A percentile compares a stretch with the other conserved stretches of the same genome.
Evolutionary conservation across 1,140 invertebrate genomes (phyloP).

Genomic region (Aleiodes sp.): DNA sequence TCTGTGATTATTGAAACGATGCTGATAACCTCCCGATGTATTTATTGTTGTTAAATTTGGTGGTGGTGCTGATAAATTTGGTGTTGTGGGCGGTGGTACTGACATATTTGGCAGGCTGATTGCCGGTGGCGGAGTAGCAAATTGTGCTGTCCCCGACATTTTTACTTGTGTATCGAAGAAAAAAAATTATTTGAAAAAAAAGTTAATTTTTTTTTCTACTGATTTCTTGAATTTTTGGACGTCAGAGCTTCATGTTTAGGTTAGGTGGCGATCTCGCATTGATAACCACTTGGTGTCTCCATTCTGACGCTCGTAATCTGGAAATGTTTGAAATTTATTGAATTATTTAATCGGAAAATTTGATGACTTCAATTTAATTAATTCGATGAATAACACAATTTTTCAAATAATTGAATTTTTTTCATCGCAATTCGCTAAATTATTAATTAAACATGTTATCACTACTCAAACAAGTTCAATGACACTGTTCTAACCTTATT

Average conservation of each 20-base stretch:
- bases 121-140: conserved; percentile 57
- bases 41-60: conserved; percentile 63
- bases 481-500: background rate
- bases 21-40: conserved; percentile 56
- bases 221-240: background rate
- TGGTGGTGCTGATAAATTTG: conserved; percentile 62
- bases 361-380: background rate
- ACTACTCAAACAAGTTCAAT: background rate
- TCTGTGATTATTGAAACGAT: conserved; percentile 58
- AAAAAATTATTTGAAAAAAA: background rate
- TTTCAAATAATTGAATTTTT: background rate
- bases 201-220: background rate
- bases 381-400: background rate
- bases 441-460: too few species aligned
- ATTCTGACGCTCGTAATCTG: background rate
- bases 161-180: background rate
- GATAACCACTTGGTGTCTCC: background rate
- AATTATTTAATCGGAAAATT: background rate
- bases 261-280: background rate
- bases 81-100: conserved; percentile 59
- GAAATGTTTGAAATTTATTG: background rate
- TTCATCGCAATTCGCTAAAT: conserved; percentile 3
- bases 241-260: background rate
- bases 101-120: conserved; percentile 65
- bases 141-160: conserved; percentile 59